Conservation (phyloP, 2,113 vertebrate species). For the Malurus melanocephalus region DNA sequence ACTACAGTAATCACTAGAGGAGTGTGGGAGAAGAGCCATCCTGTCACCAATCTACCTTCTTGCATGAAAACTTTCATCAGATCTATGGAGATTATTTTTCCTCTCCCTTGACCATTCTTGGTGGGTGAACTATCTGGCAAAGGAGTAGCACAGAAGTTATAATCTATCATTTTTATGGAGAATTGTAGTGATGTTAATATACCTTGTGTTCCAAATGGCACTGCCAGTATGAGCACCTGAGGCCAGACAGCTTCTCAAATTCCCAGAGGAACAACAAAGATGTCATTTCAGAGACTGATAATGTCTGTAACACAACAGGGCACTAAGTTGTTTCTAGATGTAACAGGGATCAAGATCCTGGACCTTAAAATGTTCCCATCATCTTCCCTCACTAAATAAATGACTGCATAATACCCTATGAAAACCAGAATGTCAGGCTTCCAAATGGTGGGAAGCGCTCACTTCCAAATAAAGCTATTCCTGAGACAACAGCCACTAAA, state of each 20-base stretch:
- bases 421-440: conserved; percentile 22
- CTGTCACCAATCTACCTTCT: neutral
- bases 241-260: neutral
- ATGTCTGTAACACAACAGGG: neutral
- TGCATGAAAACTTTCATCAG: neutral
- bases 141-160: neutral
- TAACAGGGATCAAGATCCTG: neutral
- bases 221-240: neutral
- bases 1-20: neutral
- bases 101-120: neutral
- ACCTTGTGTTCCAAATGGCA: neutral
- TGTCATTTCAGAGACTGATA: neutral
- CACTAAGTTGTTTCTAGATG: neutral
- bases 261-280: neutral
- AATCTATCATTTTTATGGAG: neutral
- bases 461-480: conserved; percentile 10
- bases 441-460: neutral
- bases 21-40: neutral
- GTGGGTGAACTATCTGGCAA: neutral
- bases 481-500: conserved; percentile 37
- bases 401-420: neutral
- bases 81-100: neutral
- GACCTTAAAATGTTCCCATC: neutral
- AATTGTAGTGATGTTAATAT: neutral
- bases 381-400: conserved; percentile 7